A percentile compares a stretch with the other conserved stretches of the same genome.
Conservation (phyloP, 2,888 invertebrate genomes). For the Bursaphelenchus okinawaensis region DNA sequence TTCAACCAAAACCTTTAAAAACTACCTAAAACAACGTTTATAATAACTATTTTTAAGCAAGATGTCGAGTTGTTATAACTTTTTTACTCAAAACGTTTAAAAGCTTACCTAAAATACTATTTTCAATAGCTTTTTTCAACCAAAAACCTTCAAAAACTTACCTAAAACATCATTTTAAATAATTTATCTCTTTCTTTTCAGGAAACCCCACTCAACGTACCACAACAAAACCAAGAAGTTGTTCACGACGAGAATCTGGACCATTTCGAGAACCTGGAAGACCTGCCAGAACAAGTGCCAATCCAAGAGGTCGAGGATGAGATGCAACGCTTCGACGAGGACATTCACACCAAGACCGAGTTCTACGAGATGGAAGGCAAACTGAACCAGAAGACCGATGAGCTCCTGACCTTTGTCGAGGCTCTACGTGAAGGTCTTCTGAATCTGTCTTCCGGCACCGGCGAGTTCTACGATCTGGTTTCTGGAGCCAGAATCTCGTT, state of each 20-base stretch:
- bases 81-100: too few species aligned
- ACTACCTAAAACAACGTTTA: too few species aligned
- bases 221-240: conserved; percentile 25
- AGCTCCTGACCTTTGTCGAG: conserved; percentile 81
- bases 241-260: conserved; percentile 32
- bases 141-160: too few species aligned
- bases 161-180: too few species aligned
- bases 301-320: conserved; percentile 57
- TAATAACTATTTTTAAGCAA: too few species aligned
- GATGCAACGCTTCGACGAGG: conserved; percentile 55
- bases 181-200: too few species aligned
- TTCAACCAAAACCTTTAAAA: too few species aligned
- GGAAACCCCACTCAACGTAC: conserved; percentile 31
- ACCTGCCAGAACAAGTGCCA: conserved; percentile 42
- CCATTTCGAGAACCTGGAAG: conserved; percentile 30
- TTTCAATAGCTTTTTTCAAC: too few species aligned
- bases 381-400: conserved; percentile 67
- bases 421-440: conserved; percentile 82
- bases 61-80: too few species aligned
- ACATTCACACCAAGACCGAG: conserved; percentile 56
- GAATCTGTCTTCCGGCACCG: conserved; percentile 72
- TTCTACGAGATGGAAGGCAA: conserved; percentile 59
- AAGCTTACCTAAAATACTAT: too few species aligned
- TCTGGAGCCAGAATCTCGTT: conserved; percentile 74
- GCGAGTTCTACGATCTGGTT: conserved; percentile 68